These are phyloP conservation scores for Eucidaris tribuloides DNA, from an alignment of 35 echinoderm and acorn worm genomes.

Conservation along the genomic window DNA sequence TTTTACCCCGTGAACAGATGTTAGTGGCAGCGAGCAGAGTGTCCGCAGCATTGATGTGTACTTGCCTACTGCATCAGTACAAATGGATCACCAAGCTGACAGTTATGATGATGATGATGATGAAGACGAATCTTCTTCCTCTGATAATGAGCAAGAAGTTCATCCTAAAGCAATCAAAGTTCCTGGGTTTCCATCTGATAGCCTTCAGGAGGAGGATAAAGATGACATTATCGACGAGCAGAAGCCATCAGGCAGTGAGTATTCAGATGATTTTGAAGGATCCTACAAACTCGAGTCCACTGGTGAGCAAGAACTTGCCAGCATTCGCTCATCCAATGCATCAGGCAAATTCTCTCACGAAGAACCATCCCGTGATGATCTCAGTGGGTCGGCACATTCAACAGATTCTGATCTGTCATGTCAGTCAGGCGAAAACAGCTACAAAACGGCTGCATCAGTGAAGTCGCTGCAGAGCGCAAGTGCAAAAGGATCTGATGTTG, in stretches of 20 bases:
- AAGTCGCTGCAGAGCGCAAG: neutral
- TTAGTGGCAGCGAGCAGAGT: constrained; percentile 65
- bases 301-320: constrained; percentile 37
- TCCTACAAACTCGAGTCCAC: constrained; percentile 28
- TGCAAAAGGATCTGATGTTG: neutral
- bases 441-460: neutral
- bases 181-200: constrained; percentile 49
- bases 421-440: constrained; percentile 1
- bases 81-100: too few species aligned
- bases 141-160: neutral
- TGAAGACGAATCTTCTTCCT: too few species aligned
- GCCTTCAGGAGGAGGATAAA: neutral
- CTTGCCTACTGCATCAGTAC: constrained; percentile 42
- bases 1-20: constrained; percentile 48
- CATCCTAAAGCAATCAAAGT: constrained; percentile 17
- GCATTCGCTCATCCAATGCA: neutral
- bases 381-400: neutral
- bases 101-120: constrained; percentile 20
- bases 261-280: constrained; percentile 48
- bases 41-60: constrained; percentile 59
- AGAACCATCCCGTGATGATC: neutral
- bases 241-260: neutral
- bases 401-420: neutral
- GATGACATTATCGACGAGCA: neutral
- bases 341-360: neutral